Evolutionary conservation across 2,888 invertebrate species (phyloP).

Genomic region (Kryphioiulus occultus): DNA sequence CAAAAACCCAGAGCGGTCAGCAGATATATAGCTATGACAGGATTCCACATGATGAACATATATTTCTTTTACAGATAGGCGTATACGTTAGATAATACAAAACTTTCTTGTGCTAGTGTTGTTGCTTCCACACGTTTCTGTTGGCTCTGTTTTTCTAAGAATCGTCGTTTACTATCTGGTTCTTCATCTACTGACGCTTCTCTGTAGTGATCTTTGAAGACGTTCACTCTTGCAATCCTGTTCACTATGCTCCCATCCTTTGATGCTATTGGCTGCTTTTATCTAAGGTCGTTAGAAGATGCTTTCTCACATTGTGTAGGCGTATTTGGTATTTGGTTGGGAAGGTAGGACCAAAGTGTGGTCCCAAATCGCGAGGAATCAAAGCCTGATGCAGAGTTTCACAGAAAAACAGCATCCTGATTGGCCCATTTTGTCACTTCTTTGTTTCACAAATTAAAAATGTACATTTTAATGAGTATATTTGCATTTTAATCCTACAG

Average conservation of each 20-base stretch:
- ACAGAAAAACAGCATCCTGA: background rate
- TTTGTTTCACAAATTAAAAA: background rate
- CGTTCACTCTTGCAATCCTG: background rate
- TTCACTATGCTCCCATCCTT: background rate
- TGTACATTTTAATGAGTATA: background rate
- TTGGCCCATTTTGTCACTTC: background rate
- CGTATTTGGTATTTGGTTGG: background rate
- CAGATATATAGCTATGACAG: background rate
- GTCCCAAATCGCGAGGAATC: background rate
- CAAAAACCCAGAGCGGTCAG: background rate
- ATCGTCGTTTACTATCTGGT: background rate
- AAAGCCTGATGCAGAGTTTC: background rate
- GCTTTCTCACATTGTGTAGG: background rate
- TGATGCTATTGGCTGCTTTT: constrained; percentile 5
- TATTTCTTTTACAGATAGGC: background rate
- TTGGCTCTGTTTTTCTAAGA: background rate
- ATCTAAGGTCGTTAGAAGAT: background rate
- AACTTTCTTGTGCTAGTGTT: background rate
- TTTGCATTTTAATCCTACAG: background rate
- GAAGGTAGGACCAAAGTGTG: background rate
- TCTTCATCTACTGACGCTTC: background rate
- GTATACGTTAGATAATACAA: background rate
- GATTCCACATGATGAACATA: background rate
- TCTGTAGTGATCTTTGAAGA: constrained; percentile 5
- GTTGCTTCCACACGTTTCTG: background rate